phyloP scores from a whole-genome alignment of 2,797 vertebrate genomes.

The Orientallactaga sibirica region DNA sequence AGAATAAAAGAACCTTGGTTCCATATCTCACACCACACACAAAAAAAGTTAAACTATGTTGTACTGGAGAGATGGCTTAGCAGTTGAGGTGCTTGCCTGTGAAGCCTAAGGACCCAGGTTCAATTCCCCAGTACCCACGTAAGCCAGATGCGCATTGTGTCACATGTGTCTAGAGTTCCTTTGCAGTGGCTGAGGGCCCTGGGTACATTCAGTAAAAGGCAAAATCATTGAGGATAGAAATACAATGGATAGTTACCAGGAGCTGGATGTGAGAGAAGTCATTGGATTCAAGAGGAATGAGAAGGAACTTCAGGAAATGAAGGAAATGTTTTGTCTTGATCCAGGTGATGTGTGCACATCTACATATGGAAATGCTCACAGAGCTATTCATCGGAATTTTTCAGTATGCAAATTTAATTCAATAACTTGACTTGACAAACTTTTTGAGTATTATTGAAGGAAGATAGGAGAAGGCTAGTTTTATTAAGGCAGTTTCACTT shows the following conservation, averaged over 20 bases:
- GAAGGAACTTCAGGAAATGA: background rate
- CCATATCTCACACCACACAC: background rate
- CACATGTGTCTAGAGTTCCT: too few relatives aligned
- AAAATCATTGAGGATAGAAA: background rate
- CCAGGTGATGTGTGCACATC: accelerated
- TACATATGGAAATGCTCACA: background rate
- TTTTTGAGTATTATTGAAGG: background rate
- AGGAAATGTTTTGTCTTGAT: background rate
- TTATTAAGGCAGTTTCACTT: too few relatives aligned
- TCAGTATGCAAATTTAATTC: background rate
- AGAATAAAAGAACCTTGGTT: background rate
- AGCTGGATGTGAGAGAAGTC: background rate
- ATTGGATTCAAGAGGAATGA: background rate
- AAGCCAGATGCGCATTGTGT: too few relatives aligned
- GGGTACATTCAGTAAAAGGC: background rate
- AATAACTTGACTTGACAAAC: background rate
- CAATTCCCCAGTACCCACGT: too few relatives aligned
- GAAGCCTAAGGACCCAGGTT: too few relatives aligned
- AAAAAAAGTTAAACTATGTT: constrained; percentile 9
- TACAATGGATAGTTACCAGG: background rate
- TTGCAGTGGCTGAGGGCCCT: too few relatives aligned
- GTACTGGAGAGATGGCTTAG: too few relatives aligned
- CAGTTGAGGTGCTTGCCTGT: too few relatives aligned
- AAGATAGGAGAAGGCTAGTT: too few relatives aligned
- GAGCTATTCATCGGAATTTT: background rate